A percentile compares a stretch with the other conserved stretches of the same genome.
Conservation (phyloP, 1,140 invertebrate species). For the Bombus balteatus region DNA sequence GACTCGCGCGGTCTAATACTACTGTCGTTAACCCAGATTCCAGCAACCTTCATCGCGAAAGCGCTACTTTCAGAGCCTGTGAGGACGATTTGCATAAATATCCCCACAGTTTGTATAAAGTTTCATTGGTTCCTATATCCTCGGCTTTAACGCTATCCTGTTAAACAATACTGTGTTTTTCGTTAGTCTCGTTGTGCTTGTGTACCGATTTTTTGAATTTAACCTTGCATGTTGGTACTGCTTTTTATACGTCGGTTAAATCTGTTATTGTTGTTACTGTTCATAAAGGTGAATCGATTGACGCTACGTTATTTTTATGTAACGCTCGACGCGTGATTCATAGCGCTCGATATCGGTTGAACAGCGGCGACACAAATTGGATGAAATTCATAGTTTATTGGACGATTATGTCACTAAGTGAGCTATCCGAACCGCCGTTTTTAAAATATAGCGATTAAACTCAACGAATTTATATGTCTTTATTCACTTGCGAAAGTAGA, state of each 20-base stretch:
- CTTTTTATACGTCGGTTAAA: background rate
- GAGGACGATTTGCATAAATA: slow-evolving; percentile 48
- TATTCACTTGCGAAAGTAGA: no score
- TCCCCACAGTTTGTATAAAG: slow-evolving; percentile 10
- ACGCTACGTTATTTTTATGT: background rate
- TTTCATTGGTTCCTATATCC: background rate
- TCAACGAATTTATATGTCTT: no score
- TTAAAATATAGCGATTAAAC: no score
- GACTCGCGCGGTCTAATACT: slow-evolving; percentile 42
- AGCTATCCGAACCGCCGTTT: background rate
- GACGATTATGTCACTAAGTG: background rate
- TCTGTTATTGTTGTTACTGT: background rate
- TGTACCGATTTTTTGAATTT: background rate
- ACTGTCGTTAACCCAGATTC: slow-evolving; percentile 49
- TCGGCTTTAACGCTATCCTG: background rate
- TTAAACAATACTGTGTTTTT: background rate
- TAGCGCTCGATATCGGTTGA: background rate
- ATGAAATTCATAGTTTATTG: background rate
- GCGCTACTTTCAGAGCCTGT: slow-evolving; percentile 28
- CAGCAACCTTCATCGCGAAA: slow-evolving; percentile 3
- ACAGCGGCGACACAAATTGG: background rate
- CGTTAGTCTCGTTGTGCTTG: background rate
- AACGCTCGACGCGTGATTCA: background rate
- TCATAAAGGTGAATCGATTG: background rate
- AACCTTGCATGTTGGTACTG: background rate